Base-by-base conservation (phyloP, 2,113 vertebrate species). In the Parus major region DNA sequence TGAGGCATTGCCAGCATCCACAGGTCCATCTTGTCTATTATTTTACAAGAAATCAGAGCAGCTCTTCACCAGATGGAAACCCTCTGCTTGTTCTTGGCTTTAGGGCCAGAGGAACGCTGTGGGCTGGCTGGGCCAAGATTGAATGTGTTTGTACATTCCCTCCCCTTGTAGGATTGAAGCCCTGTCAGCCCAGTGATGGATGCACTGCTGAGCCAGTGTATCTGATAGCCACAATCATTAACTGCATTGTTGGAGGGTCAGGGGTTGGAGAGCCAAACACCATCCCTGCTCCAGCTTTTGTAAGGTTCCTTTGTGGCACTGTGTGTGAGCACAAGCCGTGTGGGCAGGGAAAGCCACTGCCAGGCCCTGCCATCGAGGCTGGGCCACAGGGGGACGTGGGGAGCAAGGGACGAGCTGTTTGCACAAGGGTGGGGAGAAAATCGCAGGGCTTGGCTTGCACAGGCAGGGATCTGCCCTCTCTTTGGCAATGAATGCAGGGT, bases 161-260 rank as follows among this genome's bases (percentile, higher is more conserved):
- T 90, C 42, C 75, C 75, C 82, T 69, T 50, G 33, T 3, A 57
- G 84, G 90, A 80, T 33, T 93, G 95, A 94, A 80, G 50, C 92
- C 79, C 60, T 96, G 93, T 96, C 94, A 96, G 84, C 19, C 15
- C 1, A 0, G 87, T 96, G 95, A 96, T 90, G 90, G 92, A 97
- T 95, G 93, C 82, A 92, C 91, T 94, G 94, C 93, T 96, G 95
- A 96, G 85, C 64, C 88, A 83, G 87, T 93, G 23, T 46, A 94
- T 96, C 93, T 95, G 88, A 93, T 95, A 73, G 52, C 90, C 69
- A 57, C 75, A 94, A 91, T 94, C 90, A 96, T 94, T 96, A 96
- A 96, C 90, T 55, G 47, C 88, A 80, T 47, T 56, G 87, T 44
- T 41, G 71, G 60, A 73, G 76, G 87, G 75, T 93, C 82, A 95